Evolutionary conservation across 2,797 vertebrate species (phyloP).

Genomic region (Ambastaia sidthimunki): DNA sequence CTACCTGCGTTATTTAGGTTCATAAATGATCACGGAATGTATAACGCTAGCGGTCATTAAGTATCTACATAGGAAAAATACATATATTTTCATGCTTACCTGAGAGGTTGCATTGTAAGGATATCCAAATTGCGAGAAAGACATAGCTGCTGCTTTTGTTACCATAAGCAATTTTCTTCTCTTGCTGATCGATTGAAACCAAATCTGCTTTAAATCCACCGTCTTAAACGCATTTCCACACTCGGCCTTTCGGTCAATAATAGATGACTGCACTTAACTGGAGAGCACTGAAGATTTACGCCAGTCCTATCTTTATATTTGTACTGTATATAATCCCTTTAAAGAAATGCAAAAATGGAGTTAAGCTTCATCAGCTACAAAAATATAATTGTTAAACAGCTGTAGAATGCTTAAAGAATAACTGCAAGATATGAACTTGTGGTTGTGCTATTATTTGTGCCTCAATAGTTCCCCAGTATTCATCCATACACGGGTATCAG

Average conservation of each 20-base stretch:
- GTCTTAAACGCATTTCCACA: slow-evolving; percentile 87
- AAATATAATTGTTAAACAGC: slow-evolving; percentile 81
- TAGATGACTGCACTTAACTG: slow-evolving; percentile 89
- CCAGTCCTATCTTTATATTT: slow-evolving; percentile 85
- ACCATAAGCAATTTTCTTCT: slow-evolving; percentile 89
- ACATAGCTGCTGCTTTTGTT: slow-evolving; percentile 93
- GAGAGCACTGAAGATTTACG: slow-evolving; percentile 79
- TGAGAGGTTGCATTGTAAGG: slow-evolving; percentile 94
- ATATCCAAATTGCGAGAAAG: slow-evolving; percentile 98
- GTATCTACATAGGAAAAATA: background rate
- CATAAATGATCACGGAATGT: slow-evolving; percentile 8
- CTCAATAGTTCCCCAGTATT: slow-evolving; percentile 90
- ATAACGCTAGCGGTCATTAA: slow-evolving; percentile 34
- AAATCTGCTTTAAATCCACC: slow-evolving; percentile 88
- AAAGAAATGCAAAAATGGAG: slow-evolving; percentile 79
- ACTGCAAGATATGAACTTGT: slow-evolving; percentile 87
- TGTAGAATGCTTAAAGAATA: slow-evolving; percentile 87
- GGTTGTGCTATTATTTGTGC: slow-evolving; percentile 92
- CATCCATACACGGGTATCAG: slow-evolving; percentile 89
- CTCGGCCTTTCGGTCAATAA: slow-evolving; percentile 89
- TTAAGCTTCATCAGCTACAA: slow-evolving; percentile 82
- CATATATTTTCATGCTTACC: slow-evolving; percentile 80
- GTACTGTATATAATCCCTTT: slow-evolving; percentile 82
- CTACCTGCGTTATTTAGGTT: background rate
- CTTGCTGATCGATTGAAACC: slow-evolving; percentile 87